phyloP scores from a whole-genome alignment of 1,140 invertebrate species.

The Zophobas morio region DNA sequence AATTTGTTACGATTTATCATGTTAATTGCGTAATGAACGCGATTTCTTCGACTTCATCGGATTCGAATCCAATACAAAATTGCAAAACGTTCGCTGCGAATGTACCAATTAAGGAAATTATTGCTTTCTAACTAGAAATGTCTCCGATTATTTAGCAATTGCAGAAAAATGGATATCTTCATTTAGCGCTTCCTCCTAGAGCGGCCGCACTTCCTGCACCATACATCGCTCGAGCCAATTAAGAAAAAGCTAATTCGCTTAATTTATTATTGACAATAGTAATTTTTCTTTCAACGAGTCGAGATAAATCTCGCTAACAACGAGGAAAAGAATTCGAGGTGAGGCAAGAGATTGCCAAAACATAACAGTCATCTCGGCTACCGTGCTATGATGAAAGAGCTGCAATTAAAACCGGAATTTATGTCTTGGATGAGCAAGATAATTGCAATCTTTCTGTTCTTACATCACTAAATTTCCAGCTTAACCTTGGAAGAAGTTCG shows the following conservation, averaged over 20 bases:
- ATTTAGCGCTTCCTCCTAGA: neutral
- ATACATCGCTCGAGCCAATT: too few species aligned
- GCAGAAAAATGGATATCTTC: conserved; percentile 8
- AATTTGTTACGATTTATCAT: neutral
- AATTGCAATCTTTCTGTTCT: neutral
- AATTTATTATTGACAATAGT: too few species aligned
- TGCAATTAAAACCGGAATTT: neutral
- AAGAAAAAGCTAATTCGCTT: too few species aligned
- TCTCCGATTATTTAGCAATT: conserved; percentile 10
- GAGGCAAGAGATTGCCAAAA: neutral
- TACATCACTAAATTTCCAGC: neutral
- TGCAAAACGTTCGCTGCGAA: neutral
- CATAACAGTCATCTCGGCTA: neutral
- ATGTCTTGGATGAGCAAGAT: neutral
- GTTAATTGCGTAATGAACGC: neutral
- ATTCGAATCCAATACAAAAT: neutral
- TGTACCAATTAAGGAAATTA: conserved; percentile 1
- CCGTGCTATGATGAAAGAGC: neutral
- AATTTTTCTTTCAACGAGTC: too few species aligned
- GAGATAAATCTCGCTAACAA: too few species aligned
- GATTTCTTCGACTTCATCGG: neutral
- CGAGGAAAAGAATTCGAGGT: too few species aligned
- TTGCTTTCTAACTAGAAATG: conserved; percentile 28
- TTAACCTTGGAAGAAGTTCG: conserved; percentile 12
- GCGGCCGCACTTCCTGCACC: too few species aligned